Conservation (phyloP, 2,888 invertebrate genomes). For the Tuta absoluta region DNA sequence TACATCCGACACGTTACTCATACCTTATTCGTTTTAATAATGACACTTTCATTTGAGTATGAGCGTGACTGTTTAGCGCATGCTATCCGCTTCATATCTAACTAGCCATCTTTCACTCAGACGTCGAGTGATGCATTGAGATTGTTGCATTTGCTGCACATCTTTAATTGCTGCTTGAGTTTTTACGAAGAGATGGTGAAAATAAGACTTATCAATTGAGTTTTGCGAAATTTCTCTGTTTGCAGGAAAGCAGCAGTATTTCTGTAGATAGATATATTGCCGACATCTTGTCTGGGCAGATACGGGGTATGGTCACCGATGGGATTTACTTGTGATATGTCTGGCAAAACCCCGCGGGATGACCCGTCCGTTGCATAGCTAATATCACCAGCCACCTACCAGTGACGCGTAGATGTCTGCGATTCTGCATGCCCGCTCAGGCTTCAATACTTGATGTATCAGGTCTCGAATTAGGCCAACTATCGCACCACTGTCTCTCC, state of each 20-base stretch:
- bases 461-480: constrained; percentile 61
- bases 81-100: constrained; percentile 11
- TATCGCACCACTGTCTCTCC: constrained; percentile 43
- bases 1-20: not conserved
- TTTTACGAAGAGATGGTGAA: not conserved
- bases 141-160: constrained; percentile 10
- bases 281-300: constrained; percentile 1
- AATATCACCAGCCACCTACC: constrained; percentile 48
- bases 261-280: not conserved
- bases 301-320: not conserved
- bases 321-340: constrained; percentile 22
- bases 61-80: constrained; percentile 2
- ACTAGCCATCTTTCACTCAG: not conserved
- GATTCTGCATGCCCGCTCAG: constrained; percentile 8
- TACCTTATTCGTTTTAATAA: constrained; percentile 4
- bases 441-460: constrained; percentile 70
- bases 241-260: not conserved
- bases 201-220: not conserved
- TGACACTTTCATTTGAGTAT: constrained; percentile 17
- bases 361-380: constrained; percentile 46
- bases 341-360: constrained; percentile 34
- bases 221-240: not conserved
- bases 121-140: constrained; percentile 5
- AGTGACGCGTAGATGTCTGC: constrained; percentile 20
- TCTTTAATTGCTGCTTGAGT: constrained; percentile 1